Evolutionary conservation across 2,888 invertebrate genomes (phyloP).

Genomic region (Pollenia amentaria): DNA sequence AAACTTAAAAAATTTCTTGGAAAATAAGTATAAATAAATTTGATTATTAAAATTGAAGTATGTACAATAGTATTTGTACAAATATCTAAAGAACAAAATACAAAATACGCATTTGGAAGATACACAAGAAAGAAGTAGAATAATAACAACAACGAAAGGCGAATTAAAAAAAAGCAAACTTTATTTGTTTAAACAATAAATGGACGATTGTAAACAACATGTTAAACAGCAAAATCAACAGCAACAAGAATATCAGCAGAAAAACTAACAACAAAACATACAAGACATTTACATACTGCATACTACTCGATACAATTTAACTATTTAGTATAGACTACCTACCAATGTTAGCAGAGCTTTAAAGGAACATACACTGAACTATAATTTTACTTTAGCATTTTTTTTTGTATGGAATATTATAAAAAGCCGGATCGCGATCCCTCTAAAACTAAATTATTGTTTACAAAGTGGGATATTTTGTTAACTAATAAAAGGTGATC

Average conservation of each 20-base stretch:
- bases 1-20: constrained; percentile 59
- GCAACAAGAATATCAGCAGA: neutral
- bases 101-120: neutral
- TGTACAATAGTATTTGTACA: neutral
- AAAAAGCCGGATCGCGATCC: too few species aligned
- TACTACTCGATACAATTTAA: neutral
- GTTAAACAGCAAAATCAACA: constrained; percentile 32
- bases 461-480: too few species aligned
- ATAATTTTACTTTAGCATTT: too few species aligned
- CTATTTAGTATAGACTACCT: neutral
- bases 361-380: neutral
- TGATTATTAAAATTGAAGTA: constrained; percentile 48
- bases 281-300: neutral
- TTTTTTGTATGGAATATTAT: too few species aligned
- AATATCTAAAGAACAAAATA: neutral
- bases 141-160: constrained; percentile 13
- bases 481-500: too few species aligned
- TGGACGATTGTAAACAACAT: constrained; percentile 52
- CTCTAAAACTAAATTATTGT: too few species aligned
- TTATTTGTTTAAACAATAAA: constrained; percentile 53
- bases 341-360: neutral
- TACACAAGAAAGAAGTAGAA: neutral
- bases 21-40: constrained; percentile 49
- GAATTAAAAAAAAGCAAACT: constrained; percentile 20
- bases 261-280: neutral